A percentile compares a stretch with the other conserved stretches of the same genome.
Conservation (phyloP, 1,140 invertebrate species). For the Drosophila pseudoananassae region DNA sequence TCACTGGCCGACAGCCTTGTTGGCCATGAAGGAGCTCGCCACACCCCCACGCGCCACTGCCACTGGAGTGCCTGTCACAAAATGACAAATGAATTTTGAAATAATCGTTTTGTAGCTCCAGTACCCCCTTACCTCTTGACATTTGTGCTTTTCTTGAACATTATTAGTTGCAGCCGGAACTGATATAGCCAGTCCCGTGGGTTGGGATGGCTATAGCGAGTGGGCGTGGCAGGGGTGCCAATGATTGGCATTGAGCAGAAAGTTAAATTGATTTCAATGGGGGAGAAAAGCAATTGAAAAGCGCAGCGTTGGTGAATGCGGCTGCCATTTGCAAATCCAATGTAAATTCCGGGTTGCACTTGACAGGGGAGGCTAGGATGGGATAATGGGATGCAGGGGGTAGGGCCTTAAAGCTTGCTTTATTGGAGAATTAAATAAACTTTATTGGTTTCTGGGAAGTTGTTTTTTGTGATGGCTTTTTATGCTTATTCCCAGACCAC, state of each 20-base stretch:
- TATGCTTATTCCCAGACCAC: slow-evolving; percentile 17
- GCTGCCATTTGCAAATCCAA: slow-evolving; percentile 77
- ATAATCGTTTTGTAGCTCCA: slow-evolving; percentile 64
- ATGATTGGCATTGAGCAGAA: slow-evolving; percentile 80
- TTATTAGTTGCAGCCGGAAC: slow-evolving; percentile 36
- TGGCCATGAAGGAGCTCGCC: slow-evolving; percentile 32
- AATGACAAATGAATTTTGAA: slow-evolving; percentile 82
- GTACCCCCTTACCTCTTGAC: background rate
- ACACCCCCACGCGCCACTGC: slow-evolving; percentile 22
- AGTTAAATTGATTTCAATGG: slow-evolving; percentile 82
- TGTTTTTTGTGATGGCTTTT: slow-evolving; percentile 18
- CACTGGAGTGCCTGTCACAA: slow-evolving; percentile 61
- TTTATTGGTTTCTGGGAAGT: background rate
- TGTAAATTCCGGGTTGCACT: slow-evolving; percentile 72
- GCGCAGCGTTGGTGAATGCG: slow-evolving; percentile 73
- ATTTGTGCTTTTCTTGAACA: slow-evolving; percentile 37
- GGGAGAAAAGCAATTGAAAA: slow-evolving; percentile 73
- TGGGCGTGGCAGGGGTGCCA: slow-evolving; percentile 51
- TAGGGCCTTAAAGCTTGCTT: too few species aligned
- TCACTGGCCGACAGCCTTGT: slow-evolving; percentile 28
- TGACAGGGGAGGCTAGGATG: slow-evolving; percentile 44
- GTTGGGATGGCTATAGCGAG: background rate
- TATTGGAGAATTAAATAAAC: too few species aligned
- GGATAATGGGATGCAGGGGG: background rate
- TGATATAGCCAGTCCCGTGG: slow-evolving; percentile 24